A percentile compares a stretch with the other conserved stretches of the same genome.
These are phyloP conservation scores for Calephelis nemesis DNA, from an alignment of 1,140 invertebrate genomes.

Conservation along the genomic window DNA sequence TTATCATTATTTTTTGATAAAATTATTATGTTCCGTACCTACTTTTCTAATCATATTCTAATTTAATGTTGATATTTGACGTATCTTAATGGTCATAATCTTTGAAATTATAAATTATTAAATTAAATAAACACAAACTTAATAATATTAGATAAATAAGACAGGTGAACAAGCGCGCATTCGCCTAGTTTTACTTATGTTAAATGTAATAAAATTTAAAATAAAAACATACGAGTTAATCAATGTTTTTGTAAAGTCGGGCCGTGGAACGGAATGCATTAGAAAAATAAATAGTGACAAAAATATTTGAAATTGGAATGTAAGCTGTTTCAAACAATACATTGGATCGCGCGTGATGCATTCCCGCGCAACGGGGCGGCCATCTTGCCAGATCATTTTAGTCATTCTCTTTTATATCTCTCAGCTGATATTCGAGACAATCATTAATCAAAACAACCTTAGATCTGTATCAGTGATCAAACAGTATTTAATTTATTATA, in stretches of 20 bases:
- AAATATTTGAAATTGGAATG: conserved; percentile 21
- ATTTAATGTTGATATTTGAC: too few relatives aligned
- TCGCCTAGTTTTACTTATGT: neutral
- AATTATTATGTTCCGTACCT: too few relatives aligned
- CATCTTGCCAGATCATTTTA: conserved; percentile 63
- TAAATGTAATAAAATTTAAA: neutral
- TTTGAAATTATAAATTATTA: too few relatives aligned
- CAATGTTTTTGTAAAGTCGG: neutral
- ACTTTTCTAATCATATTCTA: too few relatives aligned
- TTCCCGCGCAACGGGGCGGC: conserved; percentile 62
- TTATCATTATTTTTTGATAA: too few relatives aligned
- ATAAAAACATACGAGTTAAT: neutral
- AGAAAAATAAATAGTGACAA: conserved; percentile 18
- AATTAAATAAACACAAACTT: too few relatives aligned
- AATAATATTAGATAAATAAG: too few relatives aligned
- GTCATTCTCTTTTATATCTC: conserved; percentile 40
- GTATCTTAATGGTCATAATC: too few relatives aligned
- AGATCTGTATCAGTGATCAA: conserved; percentile 68
- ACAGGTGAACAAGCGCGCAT: neutral
- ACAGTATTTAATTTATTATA: conserved; percentile 73
- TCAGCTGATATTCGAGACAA: conserved; percentile 52
- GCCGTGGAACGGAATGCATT: conserved; percentile 6
- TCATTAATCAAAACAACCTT: conserved; percentile 69
- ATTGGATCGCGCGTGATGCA: conserved; percentile 39
- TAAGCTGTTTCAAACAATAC: conserved; percentile 24